These are phyloP conservation scores for Thecocarcelia acutangulata DNA, from an alignment of 2,888 invertebrate genomes.

Conservation along the genomic window DNA sequence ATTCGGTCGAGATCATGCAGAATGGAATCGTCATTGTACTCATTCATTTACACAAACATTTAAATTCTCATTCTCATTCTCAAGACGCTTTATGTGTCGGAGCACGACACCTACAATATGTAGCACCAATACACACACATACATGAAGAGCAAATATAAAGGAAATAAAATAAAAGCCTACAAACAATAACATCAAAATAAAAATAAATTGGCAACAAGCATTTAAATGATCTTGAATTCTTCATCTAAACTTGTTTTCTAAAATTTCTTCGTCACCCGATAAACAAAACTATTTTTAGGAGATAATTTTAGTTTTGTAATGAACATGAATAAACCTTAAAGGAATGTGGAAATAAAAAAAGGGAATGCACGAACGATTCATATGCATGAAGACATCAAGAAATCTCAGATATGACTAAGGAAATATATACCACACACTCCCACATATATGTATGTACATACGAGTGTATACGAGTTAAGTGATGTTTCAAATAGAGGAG, in stretches of 20 bases:
- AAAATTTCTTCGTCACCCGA: not conserved
- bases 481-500: no score
- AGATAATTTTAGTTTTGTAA: no score
- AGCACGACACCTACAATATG: constrained; percentile 3
- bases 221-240: constrained; percentile 64
- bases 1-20: no score
- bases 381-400: no score
- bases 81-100: constrained; percentile 34
- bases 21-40: constrained; percentile 41
- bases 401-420: no score
- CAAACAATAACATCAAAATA: constrained; percentile 22
- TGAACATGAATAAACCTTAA: no score
- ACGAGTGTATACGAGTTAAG: no score
- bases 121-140: constrained; percentile 1
- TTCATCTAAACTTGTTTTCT: constrained; percentile 16
- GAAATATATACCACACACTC: no score
- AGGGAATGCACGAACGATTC: no score
- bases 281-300: not conserved
- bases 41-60: not conserved
- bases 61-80: no score
- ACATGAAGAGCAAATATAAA: constrained; percentile 30
- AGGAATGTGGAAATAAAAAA: no score
- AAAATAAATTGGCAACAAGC: constrained; percentile 52
- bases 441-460: no score
- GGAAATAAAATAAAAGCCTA: constrained; percentile 31